A percentile compares a stretch with the other conserved stretches of the same genome.
Conservation (phyloP, 2,888 invertebrate genomes). For the Notodromas monacha region DNA sequence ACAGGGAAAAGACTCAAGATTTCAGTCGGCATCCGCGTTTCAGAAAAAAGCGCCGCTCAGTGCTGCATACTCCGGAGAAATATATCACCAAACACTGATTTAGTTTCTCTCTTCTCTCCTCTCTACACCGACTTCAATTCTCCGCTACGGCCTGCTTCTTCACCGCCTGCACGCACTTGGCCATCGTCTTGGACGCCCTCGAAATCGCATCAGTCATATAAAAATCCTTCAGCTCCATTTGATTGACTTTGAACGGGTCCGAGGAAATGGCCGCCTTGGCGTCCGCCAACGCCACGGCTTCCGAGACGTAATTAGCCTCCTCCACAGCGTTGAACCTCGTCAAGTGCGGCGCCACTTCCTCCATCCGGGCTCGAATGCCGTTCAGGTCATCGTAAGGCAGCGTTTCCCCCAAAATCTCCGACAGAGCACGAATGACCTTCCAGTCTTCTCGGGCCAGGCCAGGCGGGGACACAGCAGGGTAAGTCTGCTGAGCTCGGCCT, state of each 20-base stretch:
- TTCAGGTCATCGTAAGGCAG: conserved; percentile 59
- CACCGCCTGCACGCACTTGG: conserved; percentile 76
- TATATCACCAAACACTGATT: too few relatives aligned
- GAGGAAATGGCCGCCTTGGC: too few relatives aligned
- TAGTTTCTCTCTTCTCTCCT: too few relatives aligned
- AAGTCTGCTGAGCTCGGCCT: conserved; percentile 71
- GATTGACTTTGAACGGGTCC: conserved; percentile 34
- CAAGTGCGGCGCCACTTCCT: conserved; percentile 59
- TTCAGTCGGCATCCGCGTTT: too few relatives aligned
- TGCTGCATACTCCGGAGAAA: too few relatives aligned
- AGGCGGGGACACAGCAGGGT: conserved; percentile 55
- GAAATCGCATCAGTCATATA: conserved; percentile 85
- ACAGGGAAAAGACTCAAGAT: too few relatives aligned
- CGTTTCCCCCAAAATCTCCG: conserved; percentile 35
- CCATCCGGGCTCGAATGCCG: conserved; percentile 44
- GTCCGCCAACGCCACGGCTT: conserved; percentile 40
- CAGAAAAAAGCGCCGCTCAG: too few relatives aligned
- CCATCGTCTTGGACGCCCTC: conserved; percentile 90
- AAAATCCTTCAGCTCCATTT: conserved; percentile 38
- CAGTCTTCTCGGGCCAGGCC: conserved; percentile 82
- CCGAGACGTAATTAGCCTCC: conserved; percentile 44
- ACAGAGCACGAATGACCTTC: conserved; percentile 87
- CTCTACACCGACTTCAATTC: conserved; percentile 16
- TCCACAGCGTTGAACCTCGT: conserved; percentile 51
- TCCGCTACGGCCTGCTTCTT: conserved; percentile 34